These are phyloP conservation scores for Chromoteleia sp. DNA, from an alignment of 2,888 invertebrate species.

Conservation along the genomic window DNA sequence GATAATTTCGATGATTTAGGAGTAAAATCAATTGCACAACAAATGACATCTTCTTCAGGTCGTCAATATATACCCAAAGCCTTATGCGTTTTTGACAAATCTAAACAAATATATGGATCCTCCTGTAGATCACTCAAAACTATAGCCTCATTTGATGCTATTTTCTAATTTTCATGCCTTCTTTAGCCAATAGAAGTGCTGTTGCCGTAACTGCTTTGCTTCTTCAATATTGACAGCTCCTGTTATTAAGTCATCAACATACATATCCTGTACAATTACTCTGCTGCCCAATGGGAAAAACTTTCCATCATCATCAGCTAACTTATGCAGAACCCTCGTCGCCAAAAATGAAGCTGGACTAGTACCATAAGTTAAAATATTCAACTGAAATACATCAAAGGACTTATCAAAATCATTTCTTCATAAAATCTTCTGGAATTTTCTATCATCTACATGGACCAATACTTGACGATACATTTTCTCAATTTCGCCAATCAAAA, in stretches of 20 bases:
- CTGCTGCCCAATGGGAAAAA: constrained; percentile 4
- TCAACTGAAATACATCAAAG: constrained; percentile 1
- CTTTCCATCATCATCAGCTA: constrained; percentile 22
- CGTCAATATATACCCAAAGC: constrained; percentile 10
- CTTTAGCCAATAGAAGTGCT: not conserved
- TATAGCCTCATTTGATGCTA: constrained; percentile 13
- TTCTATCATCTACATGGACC: constrained; percentile 22
- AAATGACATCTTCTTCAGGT: constrained; percentile 12
- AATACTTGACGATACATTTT: constrained; percentile 51
- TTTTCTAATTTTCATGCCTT: constrained; percentile 21
- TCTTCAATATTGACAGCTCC: constrained; percentile 4
- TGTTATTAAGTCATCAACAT: constrained; percentile 33
- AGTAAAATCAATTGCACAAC: not conserved
- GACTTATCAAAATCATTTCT: not conserved
- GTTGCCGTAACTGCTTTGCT: not conserved
- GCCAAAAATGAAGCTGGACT: constrained; percentile 29
- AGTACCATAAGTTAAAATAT: constrained; percentile 28
- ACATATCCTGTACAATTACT: constrained; percentile 20
- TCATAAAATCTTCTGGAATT: constrained; percentile 40
- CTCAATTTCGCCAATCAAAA: constrained; percentile 38
- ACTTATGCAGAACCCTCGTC: constrained; percentile 16
- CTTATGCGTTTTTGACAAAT: constrained; percentile 3
- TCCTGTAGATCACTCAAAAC: constrained; percentile 1
- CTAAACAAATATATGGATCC: constrained; percentile 1
- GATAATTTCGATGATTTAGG: not conserved